Conservation (phyloP, 2,797 vertebrate genomes). For the Mormyrops boulengeri region DNA sequence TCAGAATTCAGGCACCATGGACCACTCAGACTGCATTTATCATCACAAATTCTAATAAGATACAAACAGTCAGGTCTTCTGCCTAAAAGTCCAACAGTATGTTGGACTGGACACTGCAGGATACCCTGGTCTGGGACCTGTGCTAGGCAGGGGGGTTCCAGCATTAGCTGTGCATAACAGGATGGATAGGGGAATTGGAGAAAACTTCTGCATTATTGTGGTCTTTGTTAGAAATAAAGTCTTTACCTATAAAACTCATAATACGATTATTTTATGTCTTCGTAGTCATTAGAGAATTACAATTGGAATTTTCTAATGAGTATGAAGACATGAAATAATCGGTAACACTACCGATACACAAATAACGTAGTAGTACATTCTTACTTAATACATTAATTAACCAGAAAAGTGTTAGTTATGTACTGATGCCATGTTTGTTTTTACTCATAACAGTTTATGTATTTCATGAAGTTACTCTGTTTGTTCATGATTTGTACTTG, state of each 20-base stretch:
- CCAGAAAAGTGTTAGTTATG: background rate
- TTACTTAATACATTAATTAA: background rate
- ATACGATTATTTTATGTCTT: background rate
- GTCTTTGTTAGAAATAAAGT: background rate
- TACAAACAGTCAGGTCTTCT: background rate
- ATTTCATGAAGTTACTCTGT: background rate
- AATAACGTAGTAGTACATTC: background rate
- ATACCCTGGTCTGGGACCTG: background rate
- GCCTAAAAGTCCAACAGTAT: background rate
- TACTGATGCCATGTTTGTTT: background rate
- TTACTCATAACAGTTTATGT: background rate
- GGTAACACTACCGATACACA: background rate
- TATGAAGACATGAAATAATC: background rate
- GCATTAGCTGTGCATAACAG: background rate
- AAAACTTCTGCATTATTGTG: background rate
- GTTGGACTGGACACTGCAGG: background rate
- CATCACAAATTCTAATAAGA: background rate
- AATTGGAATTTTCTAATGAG: background rate
- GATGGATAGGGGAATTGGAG: background rate
- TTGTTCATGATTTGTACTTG: background rate
- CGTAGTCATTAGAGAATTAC: background rate
- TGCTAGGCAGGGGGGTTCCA: background rate
- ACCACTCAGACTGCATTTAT: background rate
- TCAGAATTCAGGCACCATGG: background rate
- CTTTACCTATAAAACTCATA: background rate